Evolutionary conservation across 2,888 invertebrate genomes (phyloP).

Genomic region (Synergus laeviventris): DNA sequence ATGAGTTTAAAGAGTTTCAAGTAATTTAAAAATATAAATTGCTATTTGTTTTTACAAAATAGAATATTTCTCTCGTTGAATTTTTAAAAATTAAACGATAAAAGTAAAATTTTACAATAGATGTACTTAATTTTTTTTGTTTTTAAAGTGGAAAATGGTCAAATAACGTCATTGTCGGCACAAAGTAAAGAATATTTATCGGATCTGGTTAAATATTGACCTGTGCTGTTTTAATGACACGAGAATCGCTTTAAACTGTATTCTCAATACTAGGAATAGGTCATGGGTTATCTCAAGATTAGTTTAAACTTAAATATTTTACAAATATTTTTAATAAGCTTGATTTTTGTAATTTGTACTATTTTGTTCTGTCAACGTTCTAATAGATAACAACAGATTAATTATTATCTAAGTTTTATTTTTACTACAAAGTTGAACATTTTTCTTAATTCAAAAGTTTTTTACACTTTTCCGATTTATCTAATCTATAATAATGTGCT

Average conservation of each 20-base stretch:
- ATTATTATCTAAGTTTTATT: no score
- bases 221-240: conserved; percentile 5
- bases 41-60: no score
- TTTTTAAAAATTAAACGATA: neutral
- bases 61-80: neutral
- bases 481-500: neutral
- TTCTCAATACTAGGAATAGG: neutral
- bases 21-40: no score
- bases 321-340: neutral
- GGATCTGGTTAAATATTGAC: conserved; percentile 24
- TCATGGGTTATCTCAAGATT: conserved; percentile 1
- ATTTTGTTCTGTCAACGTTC: no score
- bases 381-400: no score
- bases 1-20: no score
- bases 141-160: conserved; percentile 1
- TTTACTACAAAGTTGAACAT: no score
- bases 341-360: neutral
- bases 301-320: neutral
- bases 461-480: no score
- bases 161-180: conserved; percentile 5
- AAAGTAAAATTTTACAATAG: no score
- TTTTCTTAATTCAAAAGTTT: no score
- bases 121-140: neutral
- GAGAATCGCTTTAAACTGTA: conserved; percentile 19
- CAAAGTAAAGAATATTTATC: conserved; percentile 4